Conservation (phyloP, 2,888 invertebrate species). For the Neoitamus cyanurus region DNA sequence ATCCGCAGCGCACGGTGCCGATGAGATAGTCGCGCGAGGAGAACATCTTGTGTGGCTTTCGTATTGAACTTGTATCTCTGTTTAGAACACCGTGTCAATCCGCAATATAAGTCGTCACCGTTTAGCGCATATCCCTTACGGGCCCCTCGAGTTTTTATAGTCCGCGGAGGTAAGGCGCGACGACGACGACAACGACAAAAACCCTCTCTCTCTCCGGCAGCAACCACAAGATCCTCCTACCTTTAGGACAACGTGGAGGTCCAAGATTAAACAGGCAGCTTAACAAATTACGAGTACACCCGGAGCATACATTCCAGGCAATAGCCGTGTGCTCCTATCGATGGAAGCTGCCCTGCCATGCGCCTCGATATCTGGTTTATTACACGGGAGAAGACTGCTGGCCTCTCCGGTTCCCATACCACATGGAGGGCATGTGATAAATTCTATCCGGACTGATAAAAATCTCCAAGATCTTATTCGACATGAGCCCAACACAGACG, state of each 20-base stretch:
- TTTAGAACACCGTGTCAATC: constrained; percentile 27
- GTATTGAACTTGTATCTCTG: constrained; percentile 26
- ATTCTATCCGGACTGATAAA: constrained; percentile 38
- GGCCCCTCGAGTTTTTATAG: background rate
- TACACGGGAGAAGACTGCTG: constrained; percentile 2
- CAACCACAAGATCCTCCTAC: background rate
- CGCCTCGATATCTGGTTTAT: constrained; percentile 33
- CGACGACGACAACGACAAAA: background rate
- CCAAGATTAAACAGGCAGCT: constrained; percentile 22
- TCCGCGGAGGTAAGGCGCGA: background rate
- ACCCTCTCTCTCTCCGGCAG: background rate
- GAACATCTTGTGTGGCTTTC: background rate
- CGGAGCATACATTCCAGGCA: constrained; percentile 32
- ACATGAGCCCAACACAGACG: constrained; percentile 8
- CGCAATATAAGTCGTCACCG: constrained; percentile 40
- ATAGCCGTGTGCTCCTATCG: constrained; percentile 11
- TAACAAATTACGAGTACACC: constrained; percentile 42
- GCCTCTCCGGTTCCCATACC: constrained; percentile 22
- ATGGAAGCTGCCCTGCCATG: constrained; percentile 30
- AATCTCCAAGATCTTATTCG: constrained; percentile 38
- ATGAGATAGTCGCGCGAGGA: background rate
- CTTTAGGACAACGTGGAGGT: constrained; percentile 16
- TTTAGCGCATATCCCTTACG: constrained; percentile 15
- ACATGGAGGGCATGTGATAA: constrained; percentile 43
- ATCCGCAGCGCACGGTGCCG: background rate